Conservation (phyloP, 2,797 vertebrate species). For the Varecia variegata region DNA sequence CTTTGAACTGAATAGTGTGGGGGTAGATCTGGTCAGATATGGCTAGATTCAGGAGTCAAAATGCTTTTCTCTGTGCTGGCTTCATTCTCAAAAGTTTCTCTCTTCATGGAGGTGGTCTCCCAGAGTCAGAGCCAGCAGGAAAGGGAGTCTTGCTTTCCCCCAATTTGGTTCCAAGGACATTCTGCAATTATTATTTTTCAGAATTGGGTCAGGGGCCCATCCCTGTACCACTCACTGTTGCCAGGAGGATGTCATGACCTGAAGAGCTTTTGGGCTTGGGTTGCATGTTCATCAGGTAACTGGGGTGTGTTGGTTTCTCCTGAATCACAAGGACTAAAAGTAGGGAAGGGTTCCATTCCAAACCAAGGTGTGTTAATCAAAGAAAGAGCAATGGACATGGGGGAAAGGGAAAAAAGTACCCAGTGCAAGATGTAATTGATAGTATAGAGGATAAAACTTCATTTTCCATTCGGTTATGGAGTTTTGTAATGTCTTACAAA, state of each 20-base stretch:
- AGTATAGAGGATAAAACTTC: background rate
- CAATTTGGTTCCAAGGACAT: background rate
- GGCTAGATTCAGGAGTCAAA: background rate
- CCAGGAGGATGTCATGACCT: fast-evolving
- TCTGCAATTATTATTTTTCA: background rate
- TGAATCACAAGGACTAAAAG: background rate
- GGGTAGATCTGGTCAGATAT: background rate
- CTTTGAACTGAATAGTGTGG: background rate
- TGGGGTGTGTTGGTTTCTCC: too few relatives aligned
- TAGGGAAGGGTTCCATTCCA: background rate
- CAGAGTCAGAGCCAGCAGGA: background rate
- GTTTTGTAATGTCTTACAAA: background rate
- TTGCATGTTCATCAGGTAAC: fast-evolving
- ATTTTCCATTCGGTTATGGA: background rate
- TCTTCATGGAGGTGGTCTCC: background rate
- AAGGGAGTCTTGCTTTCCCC: background rate
- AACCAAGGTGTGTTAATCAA: background rate
- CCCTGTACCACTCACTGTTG: background rate
- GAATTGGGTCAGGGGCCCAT: background rate
- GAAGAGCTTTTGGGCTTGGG: too few relatives aligned
- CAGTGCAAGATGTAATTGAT: background rate
- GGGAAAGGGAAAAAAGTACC: too few relatives aligned
- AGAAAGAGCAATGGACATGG: background rate
- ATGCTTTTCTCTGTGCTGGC: fast-evolving
- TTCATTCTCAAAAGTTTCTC: background rate